Evolutionary conservation across 2,797 vertebrate species (phyloP).

Genomic region (Ctenopoma kingsleyae): DNA sequence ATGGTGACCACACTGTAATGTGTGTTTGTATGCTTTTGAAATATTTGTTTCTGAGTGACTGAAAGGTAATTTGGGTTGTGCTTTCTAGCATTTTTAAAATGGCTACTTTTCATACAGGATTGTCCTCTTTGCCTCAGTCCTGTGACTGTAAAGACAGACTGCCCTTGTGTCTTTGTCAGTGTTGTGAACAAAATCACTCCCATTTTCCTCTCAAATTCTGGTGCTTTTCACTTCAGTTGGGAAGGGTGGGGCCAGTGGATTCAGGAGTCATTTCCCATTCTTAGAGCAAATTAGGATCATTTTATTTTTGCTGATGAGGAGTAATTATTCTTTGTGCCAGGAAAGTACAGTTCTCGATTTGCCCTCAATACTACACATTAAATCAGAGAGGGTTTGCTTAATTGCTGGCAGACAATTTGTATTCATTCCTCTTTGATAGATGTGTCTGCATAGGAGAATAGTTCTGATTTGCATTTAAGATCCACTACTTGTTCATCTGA

Average conservation of each 20-base stretch:
- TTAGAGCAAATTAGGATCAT: conserved; percentile 66
- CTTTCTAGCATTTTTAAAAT: conserved; percentile 31
- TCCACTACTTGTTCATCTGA: conserved; percentile 26
- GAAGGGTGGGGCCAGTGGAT: conserved; percentile 71
- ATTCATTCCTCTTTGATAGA: conserved; percentile 52
- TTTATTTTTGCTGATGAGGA: conserved; percentile 66
- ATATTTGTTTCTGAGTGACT: background rate
- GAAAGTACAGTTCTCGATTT: conserved; percentile 37
- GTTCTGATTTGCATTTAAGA: conserved; percentile 55
- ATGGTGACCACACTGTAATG: background rate
- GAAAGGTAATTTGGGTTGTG: conserved; percentile 11
- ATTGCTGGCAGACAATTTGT: conserved; percentile 73
- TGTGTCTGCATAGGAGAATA: conserved; percentile 45
- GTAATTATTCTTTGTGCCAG: conserved; percentile 65
- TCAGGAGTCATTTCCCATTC: conserved; percentile 54
- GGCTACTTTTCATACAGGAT: conserved; percentile 28
- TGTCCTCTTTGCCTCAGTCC: conserved; percentile 8
- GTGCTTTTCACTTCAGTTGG: conserved; percentile 59
- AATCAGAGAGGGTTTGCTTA: conserved; percentile 50
- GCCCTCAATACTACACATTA: conserved; percentile 43
- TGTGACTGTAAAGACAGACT: conserved; percentile 31
- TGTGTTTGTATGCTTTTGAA: conserved; percentile 1
- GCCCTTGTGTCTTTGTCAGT: conserved; percentile 59
- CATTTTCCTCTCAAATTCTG: conserved; percentile 71
- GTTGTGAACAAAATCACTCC: conserved; percentile 66